phyloP scores from a whole-genome alignment of 1,140 invertebrate genomes.

The Ostrea edulis region DNA sequence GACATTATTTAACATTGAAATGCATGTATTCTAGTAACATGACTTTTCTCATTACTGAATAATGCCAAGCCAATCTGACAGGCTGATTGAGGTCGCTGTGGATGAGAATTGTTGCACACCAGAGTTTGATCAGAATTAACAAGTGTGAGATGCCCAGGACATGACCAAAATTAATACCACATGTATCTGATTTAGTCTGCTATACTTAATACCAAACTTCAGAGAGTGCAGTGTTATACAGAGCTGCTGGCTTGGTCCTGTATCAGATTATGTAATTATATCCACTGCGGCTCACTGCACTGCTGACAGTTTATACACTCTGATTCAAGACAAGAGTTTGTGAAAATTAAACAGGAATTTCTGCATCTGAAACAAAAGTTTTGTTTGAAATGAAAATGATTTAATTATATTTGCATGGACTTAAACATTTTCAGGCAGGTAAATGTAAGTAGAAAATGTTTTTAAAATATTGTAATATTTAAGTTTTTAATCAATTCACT shows the following conservation, averaged over 20 bases:
- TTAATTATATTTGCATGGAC: slow-evolving; percentile 16
- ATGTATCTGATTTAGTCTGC: background rate
- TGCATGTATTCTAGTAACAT: background rate
- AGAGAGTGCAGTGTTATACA: slow-evolving; percentile 5
- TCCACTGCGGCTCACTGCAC: background rate
- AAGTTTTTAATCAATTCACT: no score
- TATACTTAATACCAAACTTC: background rate
- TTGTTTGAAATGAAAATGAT: slow-evolving; percentile 1
- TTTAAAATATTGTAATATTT: background rate
- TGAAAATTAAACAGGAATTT: background rate
- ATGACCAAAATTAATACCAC: background rate
- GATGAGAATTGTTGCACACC: background rate
- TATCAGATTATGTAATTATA: background rate
- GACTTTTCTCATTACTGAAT: background rate
- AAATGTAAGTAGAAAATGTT: background rate
- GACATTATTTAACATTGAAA: background rate
- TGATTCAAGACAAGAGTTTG: background rate
- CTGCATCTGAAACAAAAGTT: background rate
- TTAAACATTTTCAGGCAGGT: background rate
- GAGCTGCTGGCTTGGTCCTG: background rate
- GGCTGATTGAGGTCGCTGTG: background rate
- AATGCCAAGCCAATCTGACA: background rate
- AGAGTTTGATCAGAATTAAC: slow-evolving; percentile 7
- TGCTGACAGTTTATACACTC: background rate
- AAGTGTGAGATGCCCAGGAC: background rate